phyloP scores from a whole-genome alignment of 1,140 invertebrate species.

The Temnothorax longispinosus region DNA sequence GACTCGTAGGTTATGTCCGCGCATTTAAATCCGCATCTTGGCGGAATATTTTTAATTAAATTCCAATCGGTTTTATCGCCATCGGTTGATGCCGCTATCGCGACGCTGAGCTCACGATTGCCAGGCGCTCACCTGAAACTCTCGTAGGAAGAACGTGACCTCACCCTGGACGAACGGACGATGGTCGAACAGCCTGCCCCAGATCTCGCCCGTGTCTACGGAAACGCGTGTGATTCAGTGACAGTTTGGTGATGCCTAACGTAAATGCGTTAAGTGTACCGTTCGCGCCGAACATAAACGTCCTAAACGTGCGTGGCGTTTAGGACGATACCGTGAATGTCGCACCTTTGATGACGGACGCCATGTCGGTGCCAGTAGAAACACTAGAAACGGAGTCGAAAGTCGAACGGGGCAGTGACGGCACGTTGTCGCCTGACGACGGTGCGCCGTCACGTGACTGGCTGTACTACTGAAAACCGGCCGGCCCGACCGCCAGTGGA shows the following conservation, averaged over 20 bases:
- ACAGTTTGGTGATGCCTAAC: slow-evolving; percentile 56
- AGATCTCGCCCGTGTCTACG: slow-evolving; percentile 92
- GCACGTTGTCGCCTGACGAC: neutral
- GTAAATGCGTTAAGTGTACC: slow-evolving; percentile 12
- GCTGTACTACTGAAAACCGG: neutral
- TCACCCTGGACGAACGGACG: slow-evolving; percentile 93
- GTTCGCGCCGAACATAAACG: neutral
- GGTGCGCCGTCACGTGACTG: neutral
- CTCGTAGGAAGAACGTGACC: slow-evolving; percentile 92
- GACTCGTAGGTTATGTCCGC: neutral
- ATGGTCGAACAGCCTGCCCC: slow-evolving; percentile 94
- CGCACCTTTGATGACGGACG: slow-evolving; percentile 84
- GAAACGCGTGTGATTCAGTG: slow-evolving; percentile 57
- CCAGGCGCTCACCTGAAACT: slow-evolving; percentile 91
- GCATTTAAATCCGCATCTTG: neutral
- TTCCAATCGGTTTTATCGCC: neutral
- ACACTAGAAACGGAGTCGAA: no score
- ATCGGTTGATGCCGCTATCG: no score
- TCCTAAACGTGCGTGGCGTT: slow-evolving; percentile 10
- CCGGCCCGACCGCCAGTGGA: neutral
- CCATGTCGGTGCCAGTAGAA: slow-evolving; percentile 75
- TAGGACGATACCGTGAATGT: slow-evolving; percentile 54
- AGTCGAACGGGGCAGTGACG: neutral
- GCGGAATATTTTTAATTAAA: slow-evolving; percentile 30
- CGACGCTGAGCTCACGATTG: neutral